Base-by-base conservation (phyloP, 2,113 vertebrate species). In the Hucho hucho region DNA sequence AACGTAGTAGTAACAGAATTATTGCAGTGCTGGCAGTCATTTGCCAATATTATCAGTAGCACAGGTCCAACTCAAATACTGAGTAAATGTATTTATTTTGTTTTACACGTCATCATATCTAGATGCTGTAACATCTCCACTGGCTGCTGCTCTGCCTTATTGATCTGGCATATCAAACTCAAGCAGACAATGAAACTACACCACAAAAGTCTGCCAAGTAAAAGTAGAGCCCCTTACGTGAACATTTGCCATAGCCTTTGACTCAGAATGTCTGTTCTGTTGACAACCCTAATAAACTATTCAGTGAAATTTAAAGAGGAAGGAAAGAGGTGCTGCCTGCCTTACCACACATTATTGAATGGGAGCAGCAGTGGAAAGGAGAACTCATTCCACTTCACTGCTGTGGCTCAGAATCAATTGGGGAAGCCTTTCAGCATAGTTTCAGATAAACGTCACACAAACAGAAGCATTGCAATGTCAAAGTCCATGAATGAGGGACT, bases 301-400 rank as follows among this genome's bases (percentile, higher is more conserved):
- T 64, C 56, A 43, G 16, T 49, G 75, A 56, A 49, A 79, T 29
- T 63, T 22, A 14, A 56, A 56, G 75, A 20, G 58, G 69, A 0
- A 64, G 64, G 79, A 72, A 74, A 59, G 29, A 77, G 29, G 58
- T 1, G 1, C 63, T 59, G 53, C 71, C 53, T 43, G 79, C 75
- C 66, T 46, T 81, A 73, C 67, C 77, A 47, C 46, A 58, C 47
- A 71, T 71, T 82, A 77, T 72, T 77, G 74, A 71, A 80, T 78
- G 69, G 6, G 58, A 63, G 75, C 0, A 25, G 61, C 5, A 0
- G 69, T 28, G 65, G 77, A 81, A 0, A 79, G 58, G 63, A 47
- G 66, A 75, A 73, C 78, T 77, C 61, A 75, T 69, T 61, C 71
- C 78, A 75, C 76, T 82, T 84, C 49, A 3, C 68, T 74, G 74